Percentiles rank a stretch among this genome's conserved stretches.
Conservation (phyloP, 2,888 invertebrate species). For the Monochamus alternatus region DNA sequence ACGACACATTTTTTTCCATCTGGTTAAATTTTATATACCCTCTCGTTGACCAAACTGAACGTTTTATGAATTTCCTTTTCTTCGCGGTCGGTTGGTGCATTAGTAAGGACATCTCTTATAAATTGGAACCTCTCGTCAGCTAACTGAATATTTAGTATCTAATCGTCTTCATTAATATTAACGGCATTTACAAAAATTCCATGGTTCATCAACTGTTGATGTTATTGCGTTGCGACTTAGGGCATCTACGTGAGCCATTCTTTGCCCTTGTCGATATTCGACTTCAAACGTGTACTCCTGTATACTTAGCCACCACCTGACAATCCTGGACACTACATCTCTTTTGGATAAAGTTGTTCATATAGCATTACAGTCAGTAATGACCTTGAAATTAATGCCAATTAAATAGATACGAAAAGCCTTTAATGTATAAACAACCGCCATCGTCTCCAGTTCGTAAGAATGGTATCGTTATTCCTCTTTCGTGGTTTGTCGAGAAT, state of each 20-base stretch:
- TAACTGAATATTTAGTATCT: constrained; percentile 47
- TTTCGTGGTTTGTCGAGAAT: neutral
- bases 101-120: constrained; percentile 31
- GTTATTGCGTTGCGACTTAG: constrained; percentile 24
- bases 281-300: constrained; percentile 59
- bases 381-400: constrained; percentile 29
- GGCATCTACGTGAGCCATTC: constrained; percentile 57
- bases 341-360: constrained; percentile 44
- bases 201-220: constrained; percentile 21
- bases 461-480: constrained; percentile 23
- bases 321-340: constrained; percentile 56
- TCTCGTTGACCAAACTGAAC: constrained; percentile 32
- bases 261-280: constrained; percentile 52
- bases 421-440: constrained; percentile 21
- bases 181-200: neutral
- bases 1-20: constrained; percentile 39
- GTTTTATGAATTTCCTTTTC: constrained; percentile 36
- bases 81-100: constrained; percentile 25
- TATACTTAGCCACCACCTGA: constrained; percentile 58
- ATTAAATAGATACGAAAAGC: constrained; percentile 29
- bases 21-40: constrained; percentile 29
- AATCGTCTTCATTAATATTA: constrained; percentile 8
- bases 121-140: constrained; percentile 33
- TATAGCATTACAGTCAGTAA: constrained; percentile 53
- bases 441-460: constrained; percentile 28